Conservation (phyloP, 2,888 invertebrate species). For the Bellardia bayeri region DNA sequence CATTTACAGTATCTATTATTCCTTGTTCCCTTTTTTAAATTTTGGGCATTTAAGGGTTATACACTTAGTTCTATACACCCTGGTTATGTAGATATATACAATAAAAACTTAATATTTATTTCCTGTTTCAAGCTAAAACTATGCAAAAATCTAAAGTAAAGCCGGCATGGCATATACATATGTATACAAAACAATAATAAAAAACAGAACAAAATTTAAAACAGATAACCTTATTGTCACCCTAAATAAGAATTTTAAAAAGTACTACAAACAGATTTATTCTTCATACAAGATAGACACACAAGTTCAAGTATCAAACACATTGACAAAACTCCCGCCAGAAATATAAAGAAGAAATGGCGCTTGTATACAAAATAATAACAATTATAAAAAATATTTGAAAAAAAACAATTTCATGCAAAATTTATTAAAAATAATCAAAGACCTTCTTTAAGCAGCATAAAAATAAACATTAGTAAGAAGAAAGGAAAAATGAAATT, state of each 20-base stretch:
- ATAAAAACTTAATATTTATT: conserved; percentile 14
- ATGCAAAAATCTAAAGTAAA: conserved; percentile 40
- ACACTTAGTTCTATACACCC: no score
- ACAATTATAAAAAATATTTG: neutral
- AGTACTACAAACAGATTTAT: conserved; percentile 44
- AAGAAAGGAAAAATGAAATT: conserved; percentile 1
- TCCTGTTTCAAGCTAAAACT: conserved; percentile 46
- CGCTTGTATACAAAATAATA: conserved; percentile 16
- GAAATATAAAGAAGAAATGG: conserved; percentile 32
- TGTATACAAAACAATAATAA: conserved; percentile 9
- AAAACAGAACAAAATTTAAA: conserved; percentile 22
- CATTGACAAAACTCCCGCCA: conserved; percentile 53
- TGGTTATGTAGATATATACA: neutral
- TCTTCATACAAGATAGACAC: conserved; percentile 33
- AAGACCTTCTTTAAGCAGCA: neutral
- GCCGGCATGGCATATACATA: conserved; percentile 15
- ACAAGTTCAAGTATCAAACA: conserved; percentile 59
- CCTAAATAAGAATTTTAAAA: conserved; percentile 51
- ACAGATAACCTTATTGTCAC: conserved; percentile 73
- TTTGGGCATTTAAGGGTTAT: no score
- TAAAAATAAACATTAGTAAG: neutral
- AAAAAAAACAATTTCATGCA: conserved; percentile 31
- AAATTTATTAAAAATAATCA: conserved; percentile 43
- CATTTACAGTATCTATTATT: no score
- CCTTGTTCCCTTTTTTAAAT: no score